phyloP scores from a whole-genome alignment of 2,888 invertebrate species.

The Clusia tigrina region DNA sequence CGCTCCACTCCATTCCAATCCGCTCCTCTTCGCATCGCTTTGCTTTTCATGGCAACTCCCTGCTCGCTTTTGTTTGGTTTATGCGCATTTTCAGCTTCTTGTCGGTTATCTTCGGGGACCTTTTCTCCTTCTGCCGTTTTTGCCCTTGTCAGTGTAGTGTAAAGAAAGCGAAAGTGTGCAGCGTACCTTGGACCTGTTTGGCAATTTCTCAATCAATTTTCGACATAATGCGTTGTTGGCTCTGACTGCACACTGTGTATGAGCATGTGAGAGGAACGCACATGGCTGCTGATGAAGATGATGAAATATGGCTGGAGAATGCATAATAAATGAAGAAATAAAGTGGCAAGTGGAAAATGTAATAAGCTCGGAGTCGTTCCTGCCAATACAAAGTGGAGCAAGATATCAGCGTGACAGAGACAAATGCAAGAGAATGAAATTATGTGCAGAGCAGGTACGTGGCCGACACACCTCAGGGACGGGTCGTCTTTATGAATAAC shows the following conservation, averaged over 20 bases:
- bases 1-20: slow-evolving; percentile 1
- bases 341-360: slow-evolving; percentile 38
- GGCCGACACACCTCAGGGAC: too few relatives aligned
- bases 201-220: slow-evolving; percentile 49
- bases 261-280: neutral
- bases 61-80: too few relatives aligned
- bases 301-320: slow-evolving; percentile 31
- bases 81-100: too few relatives aligned
- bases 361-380: slow-evolving; percentile 35
- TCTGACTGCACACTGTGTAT: slow-evolving; percentile 15
- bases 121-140: neutral
- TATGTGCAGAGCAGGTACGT: too few relatives aligned
- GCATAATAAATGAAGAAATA: slow-evolving; percentile 36
- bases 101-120: neutral
- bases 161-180: neutral
- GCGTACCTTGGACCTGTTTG: slow-evolving; percentile 39
- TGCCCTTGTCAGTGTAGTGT: neutral
- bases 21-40: slow-evolving; percentile 7
- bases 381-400: too few relatives aligned
- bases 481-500: too few relatives aligned
- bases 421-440: too few relatives aligned
- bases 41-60: too few relatives aligned
- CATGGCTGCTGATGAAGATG: slow-evolving; percentile 9
- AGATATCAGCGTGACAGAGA: too few relatives aligned
- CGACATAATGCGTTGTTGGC: slow-evolving; percentile 33